Evolutionary conservation across 2,888 invertebrate species (phyloP).

Genomic region (Drosophila maculinotata): DNA sequence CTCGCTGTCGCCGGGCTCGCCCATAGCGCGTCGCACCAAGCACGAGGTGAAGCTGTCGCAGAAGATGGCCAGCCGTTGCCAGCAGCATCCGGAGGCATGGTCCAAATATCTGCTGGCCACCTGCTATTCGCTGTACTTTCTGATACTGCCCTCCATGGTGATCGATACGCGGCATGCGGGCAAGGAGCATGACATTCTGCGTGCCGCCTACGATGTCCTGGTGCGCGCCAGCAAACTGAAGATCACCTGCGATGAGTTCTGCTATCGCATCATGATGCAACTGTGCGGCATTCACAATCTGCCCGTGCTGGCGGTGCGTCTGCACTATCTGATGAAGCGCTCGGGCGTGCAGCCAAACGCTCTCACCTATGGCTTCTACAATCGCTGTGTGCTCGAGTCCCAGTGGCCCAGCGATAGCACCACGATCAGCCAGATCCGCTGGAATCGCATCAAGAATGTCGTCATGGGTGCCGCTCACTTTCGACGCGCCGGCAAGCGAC

Average conservation of each 20-base stretch:
- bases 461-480: slow-evolving; percentile 96
- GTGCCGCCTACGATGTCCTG: slow-evolving; percentile 93
- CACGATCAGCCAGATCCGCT: slow-evolving; percentile 91
- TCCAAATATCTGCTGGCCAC: slow-evolving; percentile 95
- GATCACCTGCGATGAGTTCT: slow-evolving; percentile 97
- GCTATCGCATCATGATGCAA: slow-evolving; percentile 99
- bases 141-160: slow-evolving; percentile 95
- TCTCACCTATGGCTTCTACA: slow-evolving; percentile 96
- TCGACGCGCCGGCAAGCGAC: slow-evolving; percentile 90
- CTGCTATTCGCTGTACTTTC: slow-evolving; percentile 97
- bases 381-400: slow-evolving; percentile 95
- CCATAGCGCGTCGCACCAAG: slow-evolving; percentile 96
- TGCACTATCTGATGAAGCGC: slow-evolving; percentile 95
- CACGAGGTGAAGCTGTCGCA: slow-evolving; percentile 97
- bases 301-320: slow-evolving; percentile 96
- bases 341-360: slow-evolving; percentile 98
- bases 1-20: slow-evolving; percentile 90
- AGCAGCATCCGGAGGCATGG: slow-evolving; percentile 93
- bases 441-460: slow-evolving; percentile 97
- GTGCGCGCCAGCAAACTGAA: slow-evolving; percentile 94
- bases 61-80: slow-evolving; percentile 87
- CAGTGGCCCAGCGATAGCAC: slow-evolving; percentile 95
- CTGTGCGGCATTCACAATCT: slow-evolving; percentile 97
- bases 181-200: slow-evolving; percentile 91
- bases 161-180: slow-evolving; percentile 89